A percentile compares a stretch with the other conserved stretches of the same genome.
phyloP scores from a whole-genome alignment of 92 coral and sea anemone genomes.

The Epizoanthus illoricatus region DNA sequence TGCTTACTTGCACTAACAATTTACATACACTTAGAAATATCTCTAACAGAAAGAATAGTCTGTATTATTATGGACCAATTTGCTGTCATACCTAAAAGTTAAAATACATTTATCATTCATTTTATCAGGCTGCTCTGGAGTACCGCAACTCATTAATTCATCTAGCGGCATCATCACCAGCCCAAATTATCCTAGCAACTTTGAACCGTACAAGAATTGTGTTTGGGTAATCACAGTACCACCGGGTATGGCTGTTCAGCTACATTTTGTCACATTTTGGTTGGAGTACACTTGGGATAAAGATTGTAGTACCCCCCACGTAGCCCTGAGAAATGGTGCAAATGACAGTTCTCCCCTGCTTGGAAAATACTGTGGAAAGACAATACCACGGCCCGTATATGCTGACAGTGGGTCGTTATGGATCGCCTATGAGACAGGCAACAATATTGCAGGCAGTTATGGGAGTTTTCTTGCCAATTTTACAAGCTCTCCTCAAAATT shows the following conservation, averaged over 20 bases:
- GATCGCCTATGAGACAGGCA: background rate
- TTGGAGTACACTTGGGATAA: conserved; percentile 15
- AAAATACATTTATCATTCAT: background rate
- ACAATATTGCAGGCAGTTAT: background rate
- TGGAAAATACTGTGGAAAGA: conserved; percentile 6
- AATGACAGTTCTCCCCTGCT: conserved; percentile 2
- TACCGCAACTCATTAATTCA: background rate
- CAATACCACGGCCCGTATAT: background rate
- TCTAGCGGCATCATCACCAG: background rate
- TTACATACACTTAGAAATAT: no score
- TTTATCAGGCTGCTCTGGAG: conserved; percentile 3
- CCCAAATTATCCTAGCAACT: conserved; percentile 20
- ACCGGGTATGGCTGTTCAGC: background rate
- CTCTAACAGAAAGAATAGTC: no score
- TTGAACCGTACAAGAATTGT: conserved; percentile 18
- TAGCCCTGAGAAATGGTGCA: conserved; percentile 4
- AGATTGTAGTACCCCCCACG: background rate
- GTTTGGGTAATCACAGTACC: conserved; percentile 10
- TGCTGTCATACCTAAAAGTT: background rate
- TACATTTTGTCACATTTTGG: background rate
- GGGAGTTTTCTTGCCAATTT: conserved; percentile 9
- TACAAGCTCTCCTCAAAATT: background rate
- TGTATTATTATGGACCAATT: no score
- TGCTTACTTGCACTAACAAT: no score
- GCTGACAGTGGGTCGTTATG: conserved; percentile 12